phyloP scores from a whole-genome alignment of 2,888 invertebrate genomes.

The Lasioglossum calceatum region DNA sequence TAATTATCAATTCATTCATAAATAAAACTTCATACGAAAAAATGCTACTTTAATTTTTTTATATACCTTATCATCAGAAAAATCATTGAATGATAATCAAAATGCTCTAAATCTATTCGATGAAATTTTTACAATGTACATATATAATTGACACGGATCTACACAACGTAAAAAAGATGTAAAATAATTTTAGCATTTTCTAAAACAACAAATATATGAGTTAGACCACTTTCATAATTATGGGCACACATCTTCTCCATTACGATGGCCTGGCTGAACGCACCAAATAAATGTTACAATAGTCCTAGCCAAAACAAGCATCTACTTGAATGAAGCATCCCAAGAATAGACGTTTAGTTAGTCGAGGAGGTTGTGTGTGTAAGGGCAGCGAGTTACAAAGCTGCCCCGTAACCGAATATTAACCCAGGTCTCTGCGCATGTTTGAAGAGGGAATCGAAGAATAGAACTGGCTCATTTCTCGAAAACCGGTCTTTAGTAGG shows the following conservation, averaged over 20 bases:
- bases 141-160: too few species aligned
- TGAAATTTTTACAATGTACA: too few species aligned
- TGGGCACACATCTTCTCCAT: background rate
- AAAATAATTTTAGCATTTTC: too few species aligned
- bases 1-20: background rate
- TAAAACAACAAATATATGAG: too few species aligned
- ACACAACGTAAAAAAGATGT: too few species aligned
- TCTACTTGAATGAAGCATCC: background rate
- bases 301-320: background rate
- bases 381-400: background rate
- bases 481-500: constrained; percentile 26
- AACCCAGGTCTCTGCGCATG: background rate
- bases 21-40: background rate
- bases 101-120: background rate
- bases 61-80: background rate
- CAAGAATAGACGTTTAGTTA: constrained; percentile 3
- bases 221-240: too few species aligned
- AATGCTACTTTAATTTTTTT: background rate
- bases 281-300: background rate
- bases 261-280: background rate
- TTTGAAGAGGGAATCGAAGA: constrained; percentile 27
- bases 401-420: background rate
- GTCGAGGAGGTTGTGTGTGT: background rate
- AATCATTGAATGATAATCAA: background rate
- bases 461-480: constrained; percentile 42